These are phyloP conservation scores for Butastur rufipennis DNA, from an alignment of 2,113 vertebrate genomes.

Conservation along the genomic window DNA sequence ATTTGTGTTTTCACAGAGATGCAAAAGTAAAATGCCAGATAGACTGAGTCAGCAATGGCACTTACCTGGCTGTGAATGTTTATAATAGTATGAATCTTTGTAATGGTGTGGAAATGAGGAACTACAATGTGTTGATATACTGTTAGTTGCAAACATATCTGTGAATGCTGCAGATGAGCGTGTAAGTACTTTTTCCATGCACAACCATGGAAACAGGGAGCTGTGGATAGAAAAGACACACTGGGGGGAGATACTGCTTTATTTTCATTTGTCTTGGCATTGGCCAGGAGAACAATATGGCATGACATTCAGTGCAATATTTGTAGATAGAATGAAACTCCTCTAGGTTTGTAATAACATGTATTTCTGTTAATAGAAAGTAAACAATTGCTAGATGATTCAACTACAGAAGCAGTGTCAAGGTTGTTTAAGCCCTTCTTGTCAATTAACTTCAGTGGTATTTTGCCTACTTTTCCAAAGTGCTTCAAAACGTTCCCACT, in stretches of 20 bases:
- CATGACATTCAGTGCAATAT: neutral
- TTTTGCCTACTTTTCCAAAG: neutral
- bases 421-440: neutral
- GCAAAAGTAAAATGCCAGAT: neutral
- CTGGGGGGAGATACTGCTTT: fast-evolving
- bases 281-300: neutral
- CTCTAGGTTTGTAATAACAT: neutral
- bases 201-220: neutral
- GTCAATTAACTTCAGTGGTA: neutral
- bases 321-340: neutral
- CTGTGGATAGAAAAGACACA: neutral
- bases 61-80: neutral
- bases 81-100: neutral
- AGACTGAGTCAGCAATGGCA: neutral
- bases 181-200: neutral
- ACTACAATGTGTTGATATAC: neutral
- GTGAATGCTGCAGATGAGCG: fast-evolving
- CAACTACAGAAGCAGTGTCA: neutral
- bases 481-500: neutral
- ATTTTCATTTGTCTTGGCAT: neutral
- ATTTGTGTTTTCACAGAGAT: neutral
- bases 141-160: fast-evolving
- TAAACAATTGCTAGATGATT: neutral
- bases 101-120: neutral
- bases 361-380: neutral